Conservation (phyloP, 2,113 vertebrate species). For the Gnathonemus echidnorhynchus region DNA sequence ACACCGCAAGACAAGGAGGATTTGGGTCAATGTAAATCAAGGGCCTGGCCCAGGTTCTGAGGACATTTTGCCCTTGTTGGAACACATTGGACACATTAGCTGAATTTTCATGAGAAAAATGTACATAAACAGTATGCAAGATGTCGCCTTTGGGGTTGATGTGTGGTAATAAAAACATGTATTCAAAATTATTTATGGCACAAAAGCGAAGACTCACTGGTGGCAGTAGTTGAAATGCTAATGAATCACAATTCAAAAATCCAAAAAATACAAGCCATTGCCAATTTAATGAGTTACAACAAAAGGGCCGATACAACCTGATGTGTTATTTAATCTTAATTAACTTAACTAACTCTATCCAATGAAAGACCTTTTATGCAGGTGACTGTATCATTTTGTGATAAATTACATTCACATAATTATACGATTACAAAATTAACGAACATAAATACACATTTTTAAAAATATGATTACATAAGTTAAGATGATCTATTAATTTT, state of each 20-base stretch:
- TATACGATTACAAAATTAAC: not conserved
- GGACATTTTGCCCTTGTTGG: not conserved
- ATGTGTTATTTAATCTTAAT: not conserved
- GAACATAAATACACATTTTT: not conserved
- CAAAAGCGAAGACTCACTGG: not conserved
- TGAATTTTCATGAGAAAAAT: not conserved
- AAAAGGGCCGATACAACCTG: not conserved
- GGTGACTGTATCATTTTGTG: not conserved
- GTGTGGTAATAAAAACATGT: not conserved
- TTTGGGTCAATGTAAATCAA: not conserved
- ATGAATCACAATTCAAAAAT: not conserved
- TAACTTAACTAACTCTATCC: not conserved
- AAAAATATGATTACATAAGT: not conserved
- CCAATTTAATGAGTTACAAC: not conserved
- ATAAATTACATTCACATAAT: not conserved
- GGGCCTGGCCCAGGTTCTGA: not conserved
- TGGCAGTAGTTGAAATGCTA: not conserved
- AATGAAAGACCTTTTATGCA: not conserved
- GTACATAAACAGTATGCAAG: not conserved
- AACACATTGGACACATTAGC: constrained; percentile 2
- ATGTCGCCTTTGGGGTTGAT: not conserved
- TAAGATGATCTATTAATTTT: not conserved
- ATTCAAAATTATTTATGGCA: constrained; percentile 1
- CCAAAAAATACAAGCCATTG: not conserved
- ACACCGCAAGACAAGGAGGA: not conserved